phyloP scores from a whole-genome alignment of 2,888 invertebrate genomes.

The Hypomecis atomaria region DNA sequence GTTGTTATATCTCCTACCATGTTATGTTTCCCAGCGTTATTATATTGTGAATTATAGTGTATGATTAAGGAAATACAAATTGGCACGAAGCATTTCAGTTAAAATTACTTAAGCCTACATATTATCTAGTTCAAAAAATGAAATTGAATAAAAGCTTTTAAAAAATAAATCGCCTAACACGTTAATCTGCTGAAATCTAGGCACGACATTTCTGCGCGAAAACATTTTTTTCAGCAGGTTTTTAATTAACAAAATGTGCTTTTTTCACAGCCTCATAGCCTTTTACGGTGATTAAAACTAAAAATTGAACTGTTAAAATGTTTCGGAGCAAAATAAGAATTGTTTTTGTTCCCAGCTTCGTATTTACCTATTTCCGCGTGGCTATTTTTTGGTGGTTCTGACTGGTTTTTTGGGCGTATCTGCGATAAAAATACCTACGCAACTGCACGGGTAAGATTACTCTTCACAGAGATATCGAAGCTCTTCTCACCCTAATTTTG shows the following conservation, averaged over 20 bases:
- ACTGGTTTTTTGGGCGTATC: not conserved
- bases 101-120: no score
- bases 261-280: not conserved
- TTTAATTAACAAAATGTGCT: conserved; percentile 15
- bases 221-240: not conserved
- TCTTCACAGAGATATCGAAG: conserved; percentile 6
- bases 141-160: no score
- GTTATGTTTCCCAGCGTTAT: conserved; percentile 42
- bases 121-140: no score
- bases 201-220: not conserved
- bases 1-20: conserved; percentile 49
- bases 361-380: not conserved
- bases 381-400: not conserved
- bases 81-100: not conserved
- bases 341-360: not conserved
- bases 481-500: conserved; percentile 1
- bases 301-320: conserved; percentile 8
- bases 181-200: not conserved
- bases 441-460: conserved; percentile 13
- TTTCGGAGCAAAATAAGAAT: not conserved
- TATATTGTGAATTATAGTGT: conserved; percentile 4
- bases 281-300: conserved; percentile 20
- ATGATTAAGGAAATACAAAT: not conserved
- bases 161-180: not conserved
- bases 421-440: conserved; percentile 12